Percentiles rank a stretch among this genome's conserved stretches.
Evolutionary conservation across 2,888 invertebrate species (phyloP).

Genomic region (Octonoba sinensis): DNA sequence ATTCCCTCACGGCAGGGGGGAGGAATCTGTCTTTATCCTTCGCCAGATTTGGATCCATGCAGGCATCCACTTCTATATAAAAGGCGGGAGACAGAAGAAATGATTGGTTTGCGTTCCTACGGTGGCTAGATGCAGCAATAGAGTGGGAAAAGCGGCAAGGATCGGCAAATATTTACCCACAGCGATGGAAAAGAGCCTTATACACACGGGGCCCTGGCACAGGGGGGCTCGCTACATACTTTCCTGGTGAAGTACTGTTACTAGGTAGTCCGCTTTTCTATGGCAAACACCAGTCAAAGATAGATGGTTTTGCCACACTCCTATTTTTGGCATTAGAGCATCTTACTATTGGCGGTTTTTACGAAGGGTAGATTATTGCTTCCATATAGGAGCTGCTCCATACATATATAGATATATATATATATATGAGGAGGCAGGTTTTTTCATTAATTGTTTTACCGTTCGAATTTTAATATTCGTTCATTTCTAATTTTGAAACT

Average conservation of each 20-base stretch:
- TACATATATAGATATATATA: too few relatives aligned
- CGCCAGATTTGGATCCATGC: slow-evolving; percentile 19
- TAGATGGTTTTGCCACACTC: slow-evolving; percentile 29
- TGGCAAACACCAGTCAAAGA: slow-evolving; percentile 34
- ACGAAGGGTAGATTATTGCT: too few relatives aligned
- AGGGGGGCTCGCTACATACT: slow-evolving; percentile 39
- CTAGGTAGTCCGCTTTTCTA: slow-evolving; percentile 43
- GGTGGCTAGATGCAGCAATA: slow-evolving; percentile 57
- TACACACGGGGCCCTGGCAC: slow-evolving; percentile 20
- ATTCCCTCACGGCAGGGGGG: background rate
- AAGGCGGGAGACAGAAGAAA: slow-evolving; percentile 55
- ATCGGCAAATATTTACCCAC: slow-evolving; percentile 60
- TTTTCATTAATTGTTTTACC: too few relatives aligned
- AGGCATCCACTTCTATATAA: slow-evolving; percentile 39
- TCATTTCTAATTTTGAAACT: too few relatives aligned
- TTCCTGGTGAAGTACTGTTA: slow-evolving; percentile 44
- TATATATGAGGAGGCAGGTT: too few relatives aligned
- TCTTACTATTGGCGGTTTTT: slow-evolving; percentile 23
- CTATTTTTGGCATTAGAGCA: slow-evolving; percentile 49
- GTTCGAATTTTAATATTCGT: too few relatives aligned
- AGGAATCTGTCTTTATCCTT: slow-evolving; percentile 50
- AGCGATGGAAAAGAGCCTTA: slow-evolving; percentile 42
- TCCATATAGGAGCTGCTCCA: too few relatives aligned
- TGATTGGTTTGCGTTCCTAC: slow-evolving; percentile 57
- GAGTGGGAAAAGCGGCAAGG: slow-evolving; percentile 62